A percentile compares a stretch with the other conserved stretches of the same genome.
Conservation (phyloP, 2,888 invertebrate genomes). For the Norana najaformis region DNA sequence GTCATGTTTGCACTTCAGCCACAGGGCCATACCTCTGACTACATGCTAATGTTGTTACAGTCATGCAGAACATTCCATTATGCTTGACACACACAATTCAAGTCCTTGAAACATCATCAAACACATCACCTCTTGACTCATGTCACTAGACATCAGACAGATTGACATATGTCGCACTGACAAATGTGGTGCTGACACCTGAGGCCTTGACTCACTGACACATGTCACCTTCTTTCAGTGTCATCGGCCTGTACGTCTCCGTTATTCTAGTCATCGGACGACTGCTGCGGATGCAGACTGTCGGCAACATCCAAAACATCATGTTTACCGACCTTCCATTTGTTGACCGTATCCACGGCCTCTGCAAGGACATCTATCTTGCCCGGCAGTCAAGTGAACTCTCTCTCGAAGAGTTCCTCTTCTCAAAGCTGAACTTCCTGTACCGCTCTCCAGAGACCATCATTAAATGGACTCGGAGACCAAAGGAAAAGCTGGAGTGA, state of each 20-base stretch:
- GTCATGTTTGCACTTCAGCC: background rate
- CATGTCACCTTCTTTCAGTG: conserved; percentile 68
- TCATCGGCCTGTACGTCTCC: conserved; percentile 92
- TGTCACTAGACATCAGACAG: too few species aligned
- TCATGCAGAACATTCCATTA: too few species aligned
- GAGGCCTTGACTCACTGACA: background rate
- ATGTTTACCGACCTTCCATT: conserved; percentile 69
- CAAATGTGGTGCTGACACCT: background rate
- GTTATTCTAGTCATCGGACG: conserved; percentile 91
- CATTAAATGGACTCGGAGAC: conserved; percentile 70
- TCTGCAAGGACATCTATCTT: conserved; percentile 69
- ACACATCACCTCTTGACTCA: too few species aligned
- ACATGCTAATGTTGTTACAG: too few species aligned
- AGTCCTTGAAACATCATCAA: too few species aligned
- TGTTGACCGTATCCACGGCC: conserved; percentile 67
- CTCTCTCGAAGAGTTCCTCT: conserved; percentile 91
- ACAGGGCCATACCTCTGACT: background rate
- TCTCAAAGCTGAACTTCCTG: conserved; percentile 95
- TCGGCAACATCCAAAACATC: conserved; percentile 81
- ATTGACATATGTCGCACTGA: too few species aligned
- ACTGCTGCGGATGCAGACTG: conserved; percentile 82
- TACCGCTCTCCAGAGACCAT: conserved; percentile 94
- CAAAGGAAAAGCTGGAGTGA: conserved; percentile 29
- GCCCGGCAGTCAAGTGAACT: conserved; percentile 92
- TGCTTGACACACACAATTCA: too few species aligned